phyloP scores from a whole-genome alignment of 64 coral and sea anemone species.

The Porites lutea region DNA sequence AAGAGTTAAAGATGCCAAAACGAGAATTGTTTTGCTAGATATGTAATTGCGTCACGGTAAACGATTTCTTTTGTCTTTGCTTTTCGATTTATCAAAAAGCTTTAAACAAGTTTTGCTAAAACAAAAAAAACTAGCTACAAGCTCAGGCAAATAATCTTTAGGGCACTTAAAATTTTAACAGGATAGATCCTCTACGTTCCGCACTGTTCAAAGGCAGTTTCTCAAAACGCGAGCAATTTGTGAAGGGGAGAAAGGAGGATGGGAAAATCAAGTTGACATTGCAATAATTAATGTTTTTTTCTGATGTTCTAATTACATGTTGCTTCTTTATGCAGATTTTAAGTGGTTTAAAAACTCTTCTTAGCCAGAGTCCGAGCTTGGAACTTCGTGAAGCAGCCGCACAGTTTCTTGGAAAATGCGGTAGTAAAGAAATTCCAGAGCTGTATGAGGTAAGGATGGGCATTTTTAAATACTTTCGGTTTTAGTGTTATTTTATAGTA shows the following conservation, averaged over 20 bases:
- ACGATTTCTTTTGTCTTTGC: too few species aligned
- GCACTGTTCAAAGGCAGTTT: too few species aligned
- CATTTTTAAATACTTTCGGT: not conserved
- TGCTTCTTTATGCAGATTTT: conserved; percentile 24
- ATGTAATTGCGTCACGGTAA: too few species aligned
- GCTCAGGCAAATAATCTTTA: too few species aligned
- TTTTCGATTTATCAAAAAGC: too few species aligned
- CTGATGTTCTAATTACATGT: not conserved
- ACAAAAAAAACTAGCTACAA: not conserved
- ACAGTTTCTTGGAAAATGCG: conserved; percentile 82
- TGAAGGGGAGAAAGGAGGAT: not conserved
- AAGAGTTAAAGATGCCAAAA: too few species aligned
- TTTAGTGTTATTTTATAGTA: not conserved
- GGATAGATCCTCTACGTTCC: too few species aligned
- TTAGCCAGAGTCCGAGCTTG: not conserved
- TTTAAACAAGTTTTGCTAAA: too few species aligned
- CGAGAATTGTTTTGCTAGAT: too few species aligned
- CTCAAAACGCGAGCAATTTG: too few species aligned
- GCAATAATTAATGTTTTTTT: not conserved
- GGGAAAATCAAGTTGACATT: too few species aligned
- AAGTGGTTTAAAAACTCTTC: conserved; percentile 5
- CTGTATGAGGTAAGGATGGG: conserved; percentile 48
- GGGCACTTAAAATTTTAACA: too few species aligned
- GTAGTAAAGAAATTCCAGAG: conserved; percentile 65
- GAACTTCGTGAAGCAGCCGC: conserved; percentile 58